Evolutionary conservation across 2,888 invertebrate genomes (phyloP).

Genomic region (Orthosia gracilis): DNA sequence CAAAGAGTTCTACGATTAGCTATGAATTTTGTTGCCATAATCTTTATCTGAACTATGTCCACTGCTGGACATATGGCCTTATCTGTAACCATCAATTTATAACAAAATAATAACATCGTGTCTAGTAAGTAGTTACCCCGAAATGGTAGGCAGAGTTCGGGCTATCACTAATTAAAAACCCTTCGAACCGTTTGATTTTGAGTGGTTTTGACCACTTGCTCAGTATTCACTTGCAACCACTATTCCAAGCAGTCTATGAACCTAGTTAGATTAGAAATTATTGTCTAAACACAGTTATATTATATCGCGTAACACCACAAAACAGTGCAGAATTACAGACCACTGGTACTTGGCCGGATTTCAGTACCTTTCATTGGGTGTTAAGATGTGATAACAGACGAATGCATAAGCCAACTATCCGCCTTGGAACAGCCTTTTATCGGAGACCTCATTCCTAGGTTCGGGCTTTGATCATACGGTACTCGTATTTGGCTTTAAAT

Average conservation of each 20-base stretch:
- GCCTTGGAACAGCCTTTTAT: background rate
- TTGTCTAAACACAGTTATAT: background rate
- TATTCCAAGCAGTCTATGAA: background rate
- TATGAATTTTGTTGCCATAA: no score
- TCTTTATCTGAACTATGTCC: no score
- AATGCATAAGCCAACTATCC: background rate
- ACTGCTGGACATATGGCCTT: no score
- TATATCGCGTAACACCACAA: background rate
- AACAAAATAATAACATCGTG: no score
- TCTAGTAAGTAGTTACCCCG: no score
- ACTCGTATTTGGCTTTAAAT: background rate
- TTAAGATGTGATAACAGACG: background rate
- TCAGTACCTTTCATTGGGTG: background rate
- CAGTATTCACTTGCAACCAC: background rate
- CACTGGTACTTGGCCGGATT: background rate
- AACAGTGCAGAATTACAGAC: background rate
- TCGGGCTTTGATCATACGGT: background rate
- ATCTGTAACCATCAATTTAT: no score
- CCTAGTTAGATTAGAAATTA: constrained; percentile 1
- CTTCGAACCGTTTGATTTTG: no score
- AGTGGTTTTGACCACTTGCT: no score
- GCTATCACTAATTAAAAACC: no score
- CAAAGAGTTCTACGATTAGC: no score
- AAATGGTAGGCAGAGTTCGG: no score
- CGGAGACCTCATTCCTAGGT: background rate